A percentile compares a stretch with the other conserved stretches of the same genome.
Conservation (phyloP, 1,140 invertebrate species). For the Sycobia sp. region DNA sequence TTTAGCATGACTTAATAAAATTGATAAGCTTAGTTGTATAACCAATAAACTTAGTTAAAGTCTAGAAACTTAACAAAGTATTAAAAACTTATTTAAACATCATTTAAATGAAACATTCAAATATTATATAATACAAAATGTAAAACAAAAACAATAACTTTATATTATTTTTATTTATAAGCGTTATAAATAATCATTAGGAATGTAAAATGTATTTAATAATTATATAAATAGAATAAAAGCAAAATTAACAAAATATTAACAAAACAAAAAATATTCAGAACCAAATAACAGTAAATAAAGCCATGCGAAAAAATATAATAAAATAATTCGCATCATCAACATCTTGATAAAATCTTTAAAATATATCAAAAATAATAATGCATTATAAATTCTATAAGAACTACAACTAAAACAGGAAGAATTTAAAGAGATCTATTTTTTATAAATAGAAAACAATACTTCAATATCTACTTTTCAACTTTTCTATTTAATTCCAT, state of each 20-base stretch:
- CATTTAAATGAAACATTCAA: slow-evolving; percentile 2
- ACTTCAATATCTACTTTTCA: slow-evolving; percentile 42
- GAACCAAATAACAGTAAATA: slow-evolving; percentile 6
- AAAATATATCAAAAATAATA: not conserved
- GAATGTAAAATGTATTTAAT: slow-evolving; percentile 4
- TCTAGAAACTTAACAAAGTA: no score
- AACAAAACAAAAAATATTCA: not conserved
- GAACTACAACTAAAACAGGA: slow-evolving; percentile 2
- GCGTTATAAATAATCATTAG: not conserved
- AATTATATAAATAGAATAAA: slow-evolving; percentile 1
- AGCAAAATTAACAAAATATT: no score
- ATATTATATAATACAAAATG: slow-evolving; percentile 1
- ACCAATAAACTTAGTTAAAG: not conserved
- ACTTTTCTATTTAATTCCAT: slow-evolving; percentile 47
- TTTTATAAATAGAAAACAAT: slow-evolving; percentile 5
- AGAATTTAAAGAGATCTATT: slow-evolving; percentile 12
- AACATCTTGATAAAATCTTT: no score
- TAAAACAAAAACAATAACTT: slow-evolving; percentile 1
- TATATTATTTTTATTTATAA: not conserved
- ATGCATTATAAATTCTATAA: not conserved
- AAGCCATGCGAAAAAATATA: no score
- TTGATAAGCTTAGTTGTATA: slow-evolving; percentile 8
- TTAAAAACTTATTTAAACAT: not conserved
- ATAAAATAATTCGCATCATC: no score
- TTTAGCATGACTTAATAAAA: not conserved